A percentile compares a stretch with the other conserved stretches of the same genome.
These are phyloP conservation scores for Lasaia peninsularis DNA, from an alignment of 1,140 invertebrate species.

Conservation along the genomic window DNA sequence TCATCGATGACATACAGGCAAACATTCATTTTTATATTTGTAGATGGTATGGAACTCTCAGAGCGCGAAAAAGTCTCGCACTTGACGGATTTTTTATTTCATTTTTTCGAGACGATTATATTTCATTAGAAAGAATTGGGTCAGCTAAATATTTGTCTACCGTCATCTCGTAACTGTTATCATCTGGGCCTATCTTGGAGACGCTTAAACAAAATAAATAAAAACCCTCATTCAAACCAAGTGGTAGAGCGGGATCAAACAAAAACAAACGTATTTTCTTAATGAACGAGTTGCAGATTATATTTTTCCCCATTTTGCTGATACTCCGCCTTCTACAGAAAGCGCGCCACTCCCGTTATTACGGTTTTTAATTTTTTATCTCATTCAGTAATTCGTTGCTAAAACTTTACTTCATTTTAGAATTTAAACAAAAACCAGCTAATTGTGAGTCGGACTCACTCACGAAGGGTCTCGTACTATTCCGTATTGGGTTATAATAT, in stretches of 20 bases:
- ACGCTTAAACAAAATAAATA: conserved; percentile 6
- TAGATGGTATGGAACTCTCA: too few relatives aligned
- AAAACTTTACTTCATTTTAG: conserved; percentile 9
- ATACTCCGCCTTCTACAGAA: conserved; percentile 19
- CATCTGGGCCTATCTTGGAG: background rate
- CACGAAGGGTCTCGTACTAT: too few relatives aligned
- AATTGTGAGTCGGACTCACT: too few relatives aligned
- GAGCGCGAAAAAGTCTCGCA: too few relatives aligned
- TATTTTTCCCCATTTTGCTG: conserved; percentile 24
- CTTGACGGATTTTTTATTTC: background rate
- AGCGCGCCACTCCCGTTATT: conserved; percentile 13
- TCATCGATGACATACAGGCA: too few relatives aligned
- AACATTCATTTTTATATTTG: too few relatives aligned
- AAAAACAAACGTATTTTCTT: conserved; percentile 31
- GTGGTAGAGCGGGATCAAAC: conserved; percentile 26
- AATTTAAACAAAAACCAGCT: background rate
- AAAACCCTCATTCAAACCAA: conserved; percentile 23
- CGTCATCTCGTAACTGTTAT: background rate
- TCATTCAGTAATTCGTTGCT: background rate
- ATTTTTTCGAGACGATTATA: background rate
- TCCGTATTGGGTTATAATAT: too few relatives aligned
- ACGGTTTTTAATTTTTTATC: conserved; percentile 16
- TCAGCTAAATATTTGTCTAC: background rate
- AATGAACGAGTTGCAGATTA: conserved; percentile 33
- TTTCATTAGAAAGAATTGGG: background rate